Evolutionary conservation across 2,888 invertebrate species (phyloP).

Genomic region (Ptycholaimellus sp.): DNA sequence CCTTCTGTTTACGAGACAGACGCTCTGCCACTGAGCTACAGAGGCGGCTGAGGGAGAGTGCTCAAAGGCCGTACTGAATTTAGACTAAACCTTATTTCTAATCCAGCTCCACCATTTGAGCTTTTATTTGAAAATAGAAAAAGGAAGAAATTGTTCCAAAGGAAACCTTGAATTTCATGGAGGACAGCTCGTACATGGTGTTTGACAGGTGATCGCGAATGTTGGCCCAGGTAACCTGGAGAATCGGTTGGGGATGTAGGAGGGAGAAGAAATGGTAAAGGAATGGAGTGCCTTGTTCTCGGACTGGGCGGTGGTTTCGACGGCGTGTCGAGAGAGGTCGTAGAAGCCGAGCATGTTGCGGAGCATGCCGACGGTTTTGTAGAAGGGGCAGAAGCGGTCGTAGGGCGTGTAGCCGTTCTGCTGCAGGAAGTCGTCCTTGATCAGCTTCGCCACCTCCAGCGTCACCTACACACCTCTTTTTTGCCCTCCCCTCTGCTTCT

Average conservation of each 20-base stretch:
- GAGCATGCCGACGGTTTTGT: conserved; percentile 95
- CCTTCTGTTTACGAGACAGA: conserved; percentile 17
- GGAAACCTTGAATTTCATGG: conserved; percentile 98
- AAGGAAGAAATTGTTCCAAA: no score
- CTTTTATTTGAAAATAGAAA: no score
- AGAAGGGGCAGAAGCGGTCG: conserved; percentile 81
- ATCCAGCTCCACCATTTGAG: no score
- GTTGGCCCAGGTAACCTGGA: conserved; percentile 85
- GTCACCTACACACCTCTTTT: no score
- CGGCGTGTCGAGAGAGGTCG: conserved; percentile 83
- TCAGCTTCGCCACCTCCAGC: conserved; percentile 71
- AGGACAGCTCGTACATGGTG: conserved; percentile 75
- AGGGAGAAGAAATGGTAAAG: no score
- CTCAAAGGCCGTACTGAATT: no score
- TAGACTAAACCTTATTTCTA: no score
- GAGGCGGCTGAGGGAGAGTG: no score
- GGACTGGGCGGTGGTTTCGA: conserved; percentile 83
- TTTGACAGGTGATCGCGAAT: conserved; percentile 84
- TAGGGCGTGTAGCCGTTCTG: conserved; percentile 56
- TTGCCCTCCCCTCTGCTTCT: no score
- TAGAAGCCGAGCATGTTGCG: conserved; percentile 81
- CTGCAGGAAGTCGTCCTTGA: conserved; percentile 94
- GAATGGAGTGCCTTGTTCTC: no score
- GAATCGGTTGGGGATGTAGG: no score
- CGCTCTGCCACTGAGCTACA: conserved; percentile 13